phyloP scores from a whole-genome alignment of 2,797 vertebrate species.

The Girardinus metallicus region DNA sequence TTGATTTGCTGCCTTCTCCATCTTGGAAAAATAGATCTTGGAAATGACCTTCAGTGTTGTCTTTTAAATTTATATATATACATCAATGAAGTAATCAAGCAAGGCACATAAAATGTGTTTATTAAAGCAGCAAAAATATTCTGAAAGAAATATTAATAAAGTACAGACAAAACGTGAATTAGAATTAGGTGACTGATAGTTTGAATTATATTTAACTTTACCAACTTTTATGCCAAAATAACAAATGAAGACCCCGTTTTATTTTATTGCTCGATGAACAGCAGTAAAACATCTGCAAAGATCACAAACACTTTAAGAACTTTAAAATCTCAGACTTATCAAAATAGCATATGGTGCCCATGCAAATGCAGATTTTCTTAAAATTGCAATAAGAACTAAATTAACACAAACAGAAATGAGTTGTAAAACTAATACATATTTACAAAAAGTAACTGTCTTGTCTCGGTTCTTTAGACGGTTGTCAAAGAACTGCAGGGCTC shows the following conservation, averaged over 20 bases:
- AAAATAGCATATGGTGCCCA: background rate
- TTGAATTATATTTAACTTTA: background rate
- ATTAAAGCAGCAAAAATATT: background rate
- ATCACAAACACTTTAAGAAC: background rate
- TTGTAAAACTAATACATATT: background rate
- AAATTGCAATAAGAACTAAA: background rate
- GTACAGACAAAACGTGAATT: background rate
- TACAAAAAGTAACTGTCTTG: background rate
- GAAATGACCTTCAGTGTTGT: background rate
- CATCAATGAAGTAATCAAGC: background rate
- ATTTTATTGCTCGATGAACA: background rate
- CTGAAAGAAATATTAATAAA: background rate
- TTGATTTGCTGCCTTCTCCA: background rate
- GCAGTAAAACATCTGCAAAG: background rate
- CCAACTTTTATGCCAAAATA: background rate
- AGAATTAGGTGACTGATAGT: background rate
- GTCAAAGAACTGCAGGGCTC: conserved; percentile 16
- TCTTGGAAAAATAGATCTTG: background rate
- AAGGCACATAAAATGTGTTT: background rate
- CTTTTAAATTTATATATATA: background rate
- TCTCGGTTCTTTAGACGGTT: background rate
- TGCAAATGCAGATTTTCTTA: background rate
- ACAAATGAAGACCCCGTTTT: background rate
- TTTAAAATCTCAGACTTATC: background rate
- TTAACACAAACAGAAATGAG: background rate